Percentiles rank a stretch among this genome's conserved stretches.
Conservation (phyloP, 2,797 vertebrate species). For the Poecilia velifera region DNA sequence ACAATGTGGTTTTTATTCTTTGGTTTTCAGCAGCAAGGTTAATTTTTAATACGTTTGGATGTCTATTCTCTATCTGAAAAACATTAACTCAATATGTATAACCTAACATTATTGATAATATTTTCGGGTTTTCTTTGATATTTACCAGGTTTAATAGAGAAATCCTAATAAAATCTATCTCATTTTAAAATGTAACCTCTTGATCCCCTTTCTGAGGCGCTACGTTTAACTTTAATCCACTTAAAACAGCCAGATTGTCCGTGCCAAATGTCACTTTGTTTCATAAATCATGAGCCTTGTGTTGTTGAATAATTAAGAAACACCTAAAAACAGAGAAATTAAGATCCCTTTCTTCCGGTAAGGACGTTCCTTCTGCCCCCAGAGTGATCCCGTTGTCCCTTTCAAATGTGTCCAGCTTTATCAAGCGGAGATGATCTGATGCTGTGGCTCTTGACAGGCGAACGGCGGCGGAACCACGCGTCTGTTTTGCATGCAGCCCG, state of each 20-base stretch:
- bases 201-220: neutral
- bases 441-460: neutral
- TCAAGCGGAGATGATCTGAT: neutral
- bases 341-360: neutral
- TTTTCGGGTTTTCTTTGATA: neutral
- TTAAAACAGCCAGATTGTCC: neutral
- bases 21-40: neutral
- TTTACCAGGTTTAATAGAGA: neutral
- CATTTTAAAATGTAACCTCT: neutral
- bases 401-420: neutral
- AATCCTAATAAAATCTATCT: neutral
- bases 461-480: neutral
- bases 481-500: constrained; percentile 60
- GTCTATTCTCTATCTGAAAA: neutral
- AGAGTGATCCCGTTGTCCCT: neutral
- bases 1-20: neutral
- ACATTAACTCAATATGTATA: neutral
- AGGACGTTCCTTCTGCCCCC: neutral
- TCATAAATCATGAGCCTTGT: neutral
- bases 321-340: neutral
- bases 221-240: neutral
- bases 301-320: neutral
- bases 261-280: neutral
- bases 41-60: neutral
- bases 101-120: neutral